Evolutionary conservation across 2,113 vertebrate genomes (phyloP).

Genomic region (Opisthocomus hoazin): DNA sequence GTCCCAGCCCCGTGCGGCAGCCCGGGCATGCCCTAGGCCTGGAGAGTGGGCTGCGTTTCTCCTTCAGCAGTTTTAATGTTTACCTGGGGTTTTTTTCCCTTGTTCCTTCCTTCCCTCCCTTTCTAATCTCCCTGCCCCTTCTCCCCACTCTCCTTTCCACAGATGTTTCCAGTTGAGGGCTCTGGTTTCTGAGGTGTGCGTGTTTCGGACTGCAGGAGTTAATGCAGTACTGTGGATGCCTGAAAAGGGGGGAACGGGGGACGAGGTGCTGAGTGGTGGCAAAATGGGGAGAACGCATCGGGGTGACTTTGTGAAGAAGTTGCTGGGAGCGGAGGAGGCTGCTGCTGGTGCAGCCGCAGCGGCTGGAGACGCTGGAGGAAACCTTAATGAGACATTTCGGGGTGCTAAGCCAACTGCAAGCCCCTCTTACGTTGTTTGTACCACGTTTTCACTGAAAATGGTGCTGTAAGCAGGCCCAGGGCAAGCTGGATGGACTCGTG

Average conservation of each 20-base stretch:
- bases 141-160: neutral
- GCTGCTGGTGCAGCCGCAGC: neutral
- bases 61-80: neutral
- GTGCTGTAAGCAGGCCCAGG: neutral
- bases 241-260: neutral
- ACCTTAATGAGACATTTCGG: neutral
- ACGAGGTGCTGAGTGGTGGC: neutral
- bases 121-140: neutral
- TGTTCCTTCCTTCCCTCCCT: neutral
- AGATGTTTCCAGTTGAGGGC: neutral
- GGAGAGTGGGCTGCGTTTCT: neutral
- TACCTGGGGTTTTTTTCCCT: neutral
- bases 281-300: neutral
- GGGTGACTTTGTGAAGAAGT: neutral
- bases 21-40: neutral
- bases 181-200: rapidly evolving
- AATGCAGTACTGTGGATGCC: neutral
- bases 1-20: neutral
- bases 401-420: neutral
- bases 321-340: neutral
- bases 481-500: neutral
- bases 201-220: neutral
- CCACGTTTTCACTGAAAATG: neutral
- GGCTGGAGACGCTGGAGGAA: neutral
- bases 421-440: neutral